These are phyloP conservation scores for Synanceia verrucosa DNA, from an alignment of 2,797 vertebrate species.

Conservation along the genomic window DNA sequence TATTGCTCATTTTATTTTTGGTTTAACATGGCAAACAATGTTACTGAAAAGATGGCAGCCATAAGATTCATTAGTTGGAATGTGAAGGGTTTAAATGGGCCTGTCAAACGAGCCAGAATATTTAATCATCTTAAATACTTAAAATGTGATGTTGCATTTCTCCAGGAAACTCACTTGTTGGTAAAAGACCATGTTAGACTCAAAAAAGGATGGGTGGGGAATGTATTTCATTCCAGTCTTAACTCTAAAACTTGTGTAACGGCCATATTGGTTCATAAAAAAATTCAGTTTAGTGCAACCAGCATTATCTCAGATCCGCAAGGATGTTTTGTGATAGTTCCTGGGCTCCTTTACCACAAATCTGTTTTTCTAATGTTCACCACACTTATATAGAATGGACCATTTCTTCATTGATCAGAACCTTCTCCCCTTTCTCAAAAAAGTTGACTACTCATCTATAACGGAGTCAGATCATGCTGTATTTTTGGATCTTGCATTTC, in stretches of 20 bases:
- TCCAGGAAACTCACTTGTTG: neutral
- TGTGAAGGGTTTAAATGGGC: constrained; percentile 1
- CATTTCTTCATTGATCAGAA: too few species aligned
- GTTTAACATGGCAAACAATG: neutral
- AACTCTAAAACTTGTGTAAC: neutral
- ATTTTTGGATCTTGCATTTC: too few species aligned
- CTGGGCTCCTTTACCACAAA: neutral
- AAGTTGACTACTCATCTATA: neutral
- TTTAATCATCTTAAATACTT: constrained; percentile 9
- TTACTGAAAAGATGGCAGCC: neutral
- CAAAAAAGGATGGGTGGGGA: neutral
- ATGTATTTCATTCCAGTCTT: neutral
- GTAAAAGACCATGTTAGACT: constrained; percentile 18
- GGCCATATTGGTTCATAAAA: neutral
- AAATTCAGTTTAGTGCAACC: neutral
- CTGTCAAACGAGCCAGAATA: constrained; percentile 1
- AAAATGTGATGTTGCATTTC: constrained; percentile 8
- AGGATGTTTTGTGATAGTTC: neutral
- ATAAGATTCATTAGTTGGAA: neutral
- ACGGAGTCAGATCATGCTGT: neutral
- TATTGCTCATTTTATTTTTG: neutral
- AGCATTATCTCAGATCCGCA: neutral
- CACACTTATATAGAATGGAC: too few species aligned
- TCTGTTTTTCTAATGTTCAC: too few species aligned
- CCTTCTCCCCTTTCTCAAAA: too few species aligned